phyloP scores from a whole-genome alignment of 1,140 invertebrate genomes.

The Chrysomallon squamiferum region DNA sequence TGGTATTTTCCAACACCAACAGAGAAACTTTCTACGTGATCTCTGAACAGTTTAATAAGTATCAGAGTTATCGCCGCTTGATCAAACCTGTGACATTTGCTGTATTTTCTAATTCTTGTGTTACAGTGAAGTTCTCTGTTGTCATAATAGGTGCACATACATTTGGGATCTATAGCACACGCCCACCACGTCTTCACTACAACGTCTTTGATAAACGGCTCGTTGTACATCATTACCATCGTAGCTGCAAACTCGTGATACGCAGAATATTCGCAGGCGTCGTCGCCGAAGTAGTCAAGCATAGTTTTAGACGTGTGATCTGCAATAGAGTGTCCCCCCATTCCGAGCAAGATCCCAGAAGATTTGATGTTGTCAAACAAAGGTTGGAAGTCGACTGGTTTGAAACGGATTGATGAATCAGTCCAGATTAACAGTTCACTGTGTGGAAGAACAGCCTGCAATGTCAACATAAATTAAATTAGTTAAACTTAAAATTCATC shows the following conservation, averaged over 20 bases:
- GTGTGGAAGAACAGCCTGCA: neutral
- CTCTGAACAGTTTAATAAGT: neutral
- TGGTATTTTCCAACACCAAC: too few species aligned
- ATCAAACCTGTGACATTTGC: slow-evolving; percentile 1
- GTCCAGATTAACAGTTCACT: neutral
- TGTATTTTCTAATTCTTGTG: neutral
- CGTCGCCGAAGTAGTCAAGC: slow-evolving; percentile 2
- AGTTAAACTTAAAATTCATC: too few species aligned
- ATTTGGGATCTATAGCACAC: neutral
- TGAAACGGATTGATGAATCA: neutral
- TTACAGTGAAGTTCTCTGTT: neutral
- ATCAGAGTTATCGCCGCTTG: neutral
- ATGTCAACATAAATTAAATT: too few species aligned
- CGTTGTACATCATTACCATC: neutral
- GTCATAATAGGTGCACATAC: neutral
- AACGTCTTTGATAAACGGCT: neutral
- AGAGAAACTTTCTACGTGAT: too few species aligned
- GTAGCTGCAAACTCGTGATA: neutral
- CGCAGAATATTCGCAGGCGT: neutral
- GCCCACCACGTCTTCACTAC: neutral
- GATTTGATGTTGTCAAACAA: neutral
- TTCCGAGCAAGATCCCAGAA: neutral
- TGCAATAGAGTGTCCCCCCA: neutral
- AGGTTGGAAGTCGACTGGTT: neutral
- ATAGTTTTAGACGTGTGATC: neutral